Percentiles rank a stretch among this genome's conserved stretches.
These are phyloP conservation scores for Clarias batrachus DNA, from an alignment of 2,113 vertebrate species.

Conservation along the genomic window DNA sequence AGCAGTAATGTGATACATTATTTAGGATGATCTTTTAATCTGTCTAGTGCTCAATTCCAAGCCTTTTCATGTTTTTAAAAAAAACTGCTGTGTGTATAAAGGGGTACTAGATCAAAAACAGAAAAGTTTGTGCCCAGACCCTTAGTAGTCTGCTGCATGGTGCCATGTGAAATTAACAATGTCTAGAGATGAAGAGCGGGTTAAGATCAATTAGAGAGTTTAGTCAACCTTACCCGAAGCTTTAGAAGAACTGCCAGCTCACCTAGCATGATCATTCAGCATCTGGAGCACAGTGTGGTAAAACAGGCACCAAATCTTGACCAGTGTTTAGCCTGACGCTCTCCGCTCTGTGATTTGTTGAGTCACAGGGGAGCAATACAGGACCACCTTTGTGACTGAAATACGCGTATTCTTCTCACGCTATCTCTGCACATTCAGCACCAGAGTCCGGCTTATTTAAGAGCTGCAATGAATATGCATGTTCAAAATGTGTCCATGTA, in stretches of 20 bases:
- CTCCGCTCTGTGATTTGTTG: constrained; percentile 57
- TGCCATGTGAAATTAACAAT: constrained; percentile 51
- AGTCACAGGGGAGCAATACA: constrained; percentile 45
- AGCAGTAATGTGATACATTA: background rate
- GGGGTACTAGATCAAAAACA: constrained; percentile 6
- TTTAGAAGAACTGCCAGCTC: constrained; percentile 43
- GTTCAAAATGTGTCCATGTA: constrained; percentile 27
- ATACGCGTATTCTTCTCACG: constrained; percentile 41
- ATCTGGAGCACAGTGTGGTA: constrained; percentile 49
- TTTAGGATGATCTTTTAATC: background rate
- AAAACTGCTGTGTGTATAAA: background rate
- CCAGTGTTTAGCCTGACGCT: constrained; percentile 56
- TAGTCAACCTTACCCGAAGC: constrained; percentile 35
- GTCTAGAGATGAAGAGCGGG: constrained; percentile 45
- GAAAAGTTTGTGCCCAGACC: background rate
- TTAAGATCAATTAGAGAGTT: constrained; percentile 51
- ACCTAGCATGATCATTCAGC: constrained; percentile 44
- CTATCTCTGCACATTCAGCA: constrained; percentile 21
- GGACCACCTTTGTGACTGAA: constrained; percentile 56
- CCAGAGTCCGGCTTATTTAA: constrained; percentile 29
- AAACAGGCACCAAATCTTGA: constrained; percentile 55
- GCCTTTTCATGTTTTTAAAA: background rate
- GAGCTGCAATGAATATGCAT: background rate
- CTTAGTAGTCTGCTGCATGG: constrained; percentile 47
- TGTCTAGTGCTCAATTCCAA: background rate